These are phyloP conservation scores for Virgularia gustaviana DNA, from an alignment of 92 coral and sea anemone species.

Conservation along the genomic window DNA sequence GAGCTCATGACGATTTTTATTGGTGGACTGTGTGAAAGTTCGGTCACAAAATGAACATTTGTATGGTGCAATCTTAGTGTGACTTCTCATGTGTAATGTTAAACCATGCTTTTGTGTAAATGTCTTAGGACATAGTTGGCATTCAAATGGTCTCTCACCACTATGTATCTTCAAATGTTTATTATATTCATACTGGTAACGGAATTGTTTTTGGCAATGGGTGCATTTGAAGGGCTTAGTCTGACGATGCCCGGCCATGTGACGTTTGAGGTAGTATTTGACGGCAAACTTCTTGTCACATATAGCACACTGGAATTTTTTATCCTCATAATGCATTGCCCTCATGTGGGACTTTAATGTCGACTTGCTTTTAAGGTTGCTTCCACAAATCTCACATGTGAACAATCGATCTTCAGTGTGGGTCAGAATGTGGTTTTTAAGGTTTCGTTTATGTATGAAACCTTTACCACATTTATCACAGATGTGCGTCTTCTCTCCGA, in stretches of 20 bases:
- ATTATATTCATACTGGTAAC: neutral
- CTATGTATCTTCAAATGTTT: neutral
- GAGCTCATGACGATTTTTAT: conserved; percentile 10
- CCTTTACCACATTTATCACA: conserved; percentile 26
- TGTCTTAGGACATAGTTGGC: conserved; percentile 6
- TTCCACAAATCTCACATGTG: conserved; percentile 2
- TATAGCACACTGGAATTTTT: conserved; percentile 24
- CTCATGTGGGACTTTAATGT: neutral
- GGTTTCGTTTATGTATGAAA: conserved; percentile 6
- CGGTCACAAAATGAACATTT: conserved; percentile 10
- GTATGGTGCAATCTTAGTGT: conserved; percentile 18
- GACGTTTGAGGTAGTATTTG: conserved; percentile 5
- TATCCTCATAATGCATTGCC: neutral
- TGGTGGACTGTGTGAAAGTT: conserved; percentile 6
- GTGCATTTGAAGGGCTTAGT: conserved; percentile 6
- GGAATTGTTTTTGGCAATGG: conserved; percentile 11
- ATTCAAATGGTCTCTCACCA: conserved; percentile 8
- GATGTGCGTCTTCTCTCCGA: neutral
- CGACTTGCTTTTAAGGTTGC: neutral
- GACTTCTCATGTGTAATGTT: conserved; percentile 13
- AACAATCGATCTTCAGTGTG: conserved; percentile 1
- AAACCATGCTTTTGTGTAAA: neutral
- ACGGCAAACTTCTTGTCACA: conserved; percentile 33
- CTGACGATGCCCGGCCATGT: conserved; percentile 19
- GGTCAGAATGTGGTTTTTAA: conserved; percentile 3